phyloP scores from a whole-genome alignment of 1,140 invertebrate genomes.

The Yoshiicerus persimilis region DNA sequence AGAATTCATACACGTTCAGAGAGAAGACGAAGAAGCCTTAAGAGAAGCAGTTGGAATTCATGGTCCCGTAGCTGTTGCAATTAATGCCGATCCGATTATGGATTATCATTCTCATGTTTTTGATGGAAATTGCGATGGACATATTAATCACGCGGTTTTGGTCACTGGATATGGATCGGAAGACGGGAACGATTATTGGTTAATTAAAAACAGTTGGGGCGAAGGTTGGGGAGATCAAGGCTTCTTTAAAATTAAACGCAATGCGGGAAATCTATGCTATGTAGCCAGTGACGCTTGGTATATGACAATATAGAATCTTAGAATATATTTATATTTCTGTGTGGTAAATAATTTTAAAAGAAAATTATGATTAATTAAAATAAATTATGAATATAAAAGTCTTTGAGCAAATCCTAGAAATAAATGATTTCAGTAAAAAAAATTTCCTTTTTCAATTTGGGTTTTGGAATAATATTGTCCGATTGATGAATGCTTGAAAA shows the following conservation, averaged over 20 bases:
- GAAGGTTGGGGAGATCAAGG: slow-evolving; percentile 81
- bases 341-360: too few species aligned
- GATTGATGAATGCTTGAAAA: too few species aligned
- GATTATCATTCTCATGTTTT: slow-evolving; percentile 57
- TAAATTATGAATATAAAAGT: too few species aligned
- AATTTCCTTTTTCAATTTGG: too few species aligned
- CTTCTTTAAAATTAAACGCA: not conserved
- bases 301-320: too few species aligned
- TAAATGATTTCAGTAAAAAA: too few species aligned
- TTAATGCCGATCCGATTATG: slow-evolving; percentile 63
- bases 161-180: slow-evolving; percentile 86
- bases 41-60: slow-evolving; percentile 61
- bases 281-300: not conserved
- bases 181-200: slow-evolving; percentile 81
- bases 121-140: slow-evolving; percentile 57
- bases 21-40: slow-evolving; percentile 57
- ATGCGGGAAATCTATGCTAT: not conserved
- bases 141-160: slow-evolving; percentile 85
- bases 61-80: slow-evolving; percentile 61
- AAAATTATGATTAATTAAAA: too few species aligned
- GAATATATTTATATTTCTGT: too few species aligned
- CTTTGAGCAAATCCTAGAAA: too few species aligned
- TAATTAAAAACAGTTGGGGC: slow-evolving; percentile 94
- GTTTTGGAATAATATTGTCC: too few species aligned
- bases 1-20: slow-evolving; percentile 49